Evolutionary conservation across 2,797 vertebrate genomes (phyloP), one percentile per base, ranked within the genome.

Genomic region (Rhabdophis nuchalis): DNA sequence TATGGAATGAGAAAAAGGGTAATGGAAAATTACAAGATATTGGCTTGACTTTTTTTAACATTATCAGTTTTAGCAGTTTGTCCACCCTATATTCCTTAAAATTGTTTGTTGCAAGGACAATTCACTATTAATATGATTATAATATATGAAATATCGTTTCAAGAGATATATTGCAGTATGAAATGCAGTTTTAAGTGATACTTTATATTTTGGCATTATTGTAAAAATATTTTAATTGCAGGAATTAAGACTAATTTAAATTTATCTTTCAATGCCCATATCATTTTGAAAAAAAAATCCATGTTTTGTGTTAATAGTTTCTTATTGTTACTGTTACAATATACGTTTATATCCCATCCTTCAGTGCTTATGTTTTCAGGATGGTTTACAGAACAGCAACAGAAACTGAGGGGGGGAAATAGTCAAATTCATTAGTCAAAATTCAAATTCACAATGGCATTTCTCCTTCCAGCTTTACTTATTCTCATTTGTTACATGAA

Each of bases 1-100:
- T 91, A 72, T 88, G 90, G 72, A 52, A 53, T 36, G 56, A 92
- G 58, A 89, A 92, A 82, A 85, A 93, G 25, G 94, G 95, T 95
- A 41, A 95, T 88, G 20, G n/a, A n/a, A 54, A 32, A 46, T 46
- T n/a, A 1, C 4, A 1, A n/a, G 13, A 18, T 27, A 27, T 8
- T 68, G 72, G 18, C 11, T 20, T 60, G 68, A 88, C 46, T 77
- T 11, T 82, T 82, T 56, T 14, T 1, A 88, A 57, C 13, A 29
- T 3, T n/a, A 32, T 82, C 0, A 0, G 25, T 72, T 72, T 64
- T 72, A 72, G 52, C 16, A 72, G 36, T 46, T n/a, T 27, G n/a
- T 87, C 53, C 16, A 57, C 41, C 25, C 1, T 32, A 87, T 57
- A 41, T n/a, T 53, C 9, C 20, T 86, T 86, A 20, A 91, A 13